Evolutionary conservation across 2,113 vertebrate genomes (phyloP).

Genomic region (Origma solitaria): DNA sequence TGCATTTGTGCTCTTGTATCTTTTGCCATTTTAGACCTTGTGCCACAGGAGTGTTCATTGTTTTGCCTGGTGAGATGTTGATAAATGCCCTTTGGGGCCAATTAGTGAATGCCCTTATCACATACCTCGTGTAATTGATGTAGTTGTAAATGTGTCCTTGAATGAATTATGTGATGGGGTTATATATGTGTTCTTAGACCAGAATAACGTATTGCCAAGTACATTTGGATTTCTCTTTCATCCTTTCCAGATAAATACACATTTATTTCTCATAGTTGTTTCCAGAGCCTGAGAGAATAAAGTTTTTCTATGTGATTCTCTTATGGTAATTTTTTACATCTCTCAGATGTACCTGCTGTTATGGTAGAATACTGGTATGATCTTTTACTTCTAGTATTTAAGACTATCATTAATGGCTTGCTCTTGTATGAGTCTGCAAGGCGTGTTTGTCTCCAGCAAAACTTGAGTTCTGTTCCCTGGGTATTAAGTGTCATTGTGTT

Average conservation of each 20-base stretch:
- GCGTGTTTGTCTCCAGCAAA: background rate
- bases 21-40: background rate
- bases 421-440: background rate
- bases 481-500: background rate
- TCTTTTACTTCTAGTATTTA: background rate
- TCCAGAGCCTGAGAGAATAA: background rate
- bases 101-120: background rate
- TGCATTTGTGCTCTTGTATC: background rate
- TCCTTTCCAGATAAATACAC: background rate
- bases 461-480: background rate
- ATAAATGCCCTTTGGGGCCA: background rate
- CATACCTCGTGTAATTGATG: background rate
- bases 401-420: background rate
- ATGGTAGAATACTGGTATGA: background rate
- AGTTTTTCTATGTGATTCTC: background rate
- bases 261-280: background rate
- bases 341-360: background rate
- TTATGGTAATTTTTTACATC: background rate
- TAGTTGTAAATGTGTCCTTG: background rate
- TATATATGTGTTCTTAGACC: background rate
- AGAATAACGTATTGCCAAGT: background rate
- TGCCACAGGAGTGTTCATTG: background rate
- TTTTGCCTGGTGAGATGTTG: background rate
- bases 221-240: background rate
- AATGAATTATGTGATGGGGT: background rate